phyloP scores from a whole-genome alignment of 2,113 vertebrate genomes.

The Passer domesticus region DNA sequence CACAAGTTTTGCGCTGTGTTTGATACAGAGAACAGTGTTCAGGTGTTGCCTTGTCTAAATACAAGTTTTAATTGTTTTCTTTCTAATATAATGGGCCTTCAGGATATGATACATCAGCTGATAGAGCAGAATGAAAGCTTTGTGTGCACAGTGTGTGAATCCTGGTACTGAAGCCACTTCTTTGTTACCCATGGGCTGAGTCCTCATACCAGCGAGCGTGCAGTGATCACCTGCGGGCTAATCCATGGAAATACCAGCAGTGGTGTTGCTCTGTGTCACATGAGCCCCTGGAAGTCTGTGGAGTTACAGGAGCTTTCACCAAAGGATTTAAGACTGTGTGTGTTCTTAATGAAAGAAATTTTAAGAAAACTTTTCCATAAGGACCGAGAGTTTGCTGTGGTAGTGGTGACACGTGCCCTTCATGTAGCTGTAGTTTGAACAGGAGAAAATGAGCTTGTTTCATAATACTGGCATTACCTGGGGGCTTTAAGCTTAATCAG shows the following conservation, averaged over 20 bases:
- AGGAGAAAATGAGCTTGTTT: neutral
- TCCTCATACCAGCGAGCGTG: neutral
- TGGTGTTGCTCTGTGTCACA: neutral
- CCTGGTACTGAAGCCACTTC: neutral
- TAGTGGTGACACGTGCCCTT: neutral
- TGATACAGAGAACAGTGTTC: neutral
- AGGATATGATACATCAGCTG: neutral
- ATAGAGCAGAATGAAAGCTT: neutral
- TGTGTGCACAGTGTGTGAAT: accelerated
- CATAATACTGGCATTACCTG: neutral
- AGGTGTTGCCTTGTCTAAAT: neutral
- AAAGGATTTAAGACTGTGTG: neutral
- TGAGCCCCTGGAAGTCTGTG: neutral
- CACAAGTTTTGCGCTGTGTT: neutral
- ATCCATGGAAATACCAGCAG: neutral
- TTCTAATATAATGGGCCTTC: neutral
- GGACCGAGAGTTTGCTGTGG: neutral
- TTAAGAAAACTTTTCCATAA: neutral
- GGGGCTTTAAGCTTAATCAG: neutral
- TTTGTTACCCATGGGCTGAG: neutral
- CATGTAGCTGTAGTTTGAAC: neutral
- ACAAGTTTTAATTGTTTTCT: neutral
- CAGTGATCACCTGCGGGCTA: neutral
- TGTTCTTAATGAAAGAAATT: neutral
- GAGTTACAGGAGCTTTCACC: neutral